These are phyloP conservation scores for Perca schrenkii DNA, from an alignment of 2,113 vertebrate genomes.

Conservation along the genomic window DNA sequence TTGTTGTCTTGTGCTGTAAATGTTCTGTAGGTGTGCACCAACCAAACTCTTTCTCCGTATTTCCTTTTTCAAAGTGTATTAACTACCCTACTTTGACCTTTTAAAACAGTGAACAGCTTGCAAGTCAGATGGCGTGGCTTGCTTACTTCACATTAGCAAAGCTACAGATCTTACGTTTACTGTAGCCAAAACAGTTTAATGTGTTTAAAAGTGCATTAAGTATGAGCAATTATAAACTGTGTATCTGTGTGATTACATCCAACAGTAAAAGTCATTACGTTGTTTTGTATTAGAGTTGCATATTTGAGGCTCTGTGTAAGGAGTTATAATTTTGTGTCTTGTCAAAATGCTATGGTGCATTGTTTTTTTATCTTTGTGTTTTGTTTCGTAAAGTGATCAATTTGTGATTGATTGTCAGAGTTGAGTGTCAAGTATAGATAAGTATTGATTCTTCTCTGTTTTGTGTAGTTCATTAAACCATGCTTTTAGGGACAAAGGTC, in stretches of 20 bases:
- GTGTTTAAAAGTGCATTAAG: background rate
- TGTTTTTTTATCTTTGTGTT: background rate
- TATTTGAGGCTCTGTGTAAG: background rate
- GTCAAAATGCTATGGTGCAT: background rate
- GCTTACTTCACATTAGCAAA: slow-evolving; percentile 6
- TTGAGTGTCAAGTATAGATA: too few species aligned
- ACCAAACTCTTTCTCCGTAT: slow-evolving; percentile 2
- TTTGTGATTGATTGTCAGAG: background rate
- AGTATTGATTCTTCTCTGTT: background rate
- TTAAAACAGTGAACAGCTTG: slow-evolving; percentile 34
- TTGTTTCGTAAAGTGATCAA: background rate
- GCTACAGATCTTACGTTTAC: background rate
- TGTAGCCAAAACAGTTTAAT: background rate
- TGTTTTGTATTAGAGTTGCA: background rate
- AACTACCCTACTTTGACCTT: background rate
- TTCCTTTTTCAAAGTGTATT: background rate
- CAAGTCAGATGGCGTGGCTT: slow-evolving; percentile 3
- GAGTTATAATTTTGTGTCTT: background rate
- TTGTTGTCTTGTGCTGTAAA: slow-evolving; percentile 1
- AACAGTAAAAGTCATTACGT: background rate
- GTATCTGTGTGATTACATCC: too few species aligned
- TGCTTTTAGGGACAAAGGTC: background rate
- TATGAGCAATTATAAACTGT: background rate
- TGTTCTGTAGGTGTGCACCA: slow-evolving; percentile 24
- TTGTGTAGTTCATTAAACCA: background rate